These are phyloP conservation scores for Enteromius fasciolatus DNA, from an alignment of 2,797 vertebrate genomes.

Conservation along the genomic window DNA sequence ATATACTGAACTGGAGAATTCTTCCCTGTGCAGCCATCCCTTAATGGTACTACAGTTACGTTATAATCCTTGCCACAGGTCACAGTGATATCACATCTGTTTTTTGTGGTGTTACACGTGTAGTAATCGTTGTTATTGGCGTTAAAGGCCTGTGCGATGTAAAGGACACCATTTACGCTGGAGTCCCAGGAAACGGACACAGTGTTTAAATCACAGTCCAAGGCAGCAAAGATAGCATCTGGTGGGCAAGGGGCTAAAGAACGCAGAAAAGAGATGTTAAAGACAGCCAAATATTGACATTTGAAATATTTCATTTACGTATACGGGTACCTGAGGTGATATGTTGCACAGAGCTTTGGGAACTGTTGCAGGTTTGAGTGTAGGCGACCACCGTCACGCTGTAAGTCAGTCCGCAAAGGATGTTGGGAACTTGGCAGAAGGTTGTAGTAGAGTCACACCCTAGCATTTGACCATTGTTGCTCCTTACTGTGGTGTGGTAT, in stretches of 20 bases:
- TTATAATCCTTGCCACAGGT: slow-evolving; percentile 74
- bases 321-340: slow-evolving; percentile 68
- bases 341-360: slow-evolving; percentile 61
- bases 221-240: slow-evolving; percentile 41
- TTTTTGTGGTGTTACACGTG: slow-evolving; percentile 66
- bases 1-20: slow-evolving; percentile 62
- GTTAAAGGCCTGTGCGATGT: slow-evolving; percentile 59
- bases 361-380: slow-evolving; percentile 73
- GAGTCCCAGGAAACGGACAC: slow-evolving; percentile 70
- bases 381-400: slow-evolving; percentile 67
- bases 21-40: slow-evolving; percentile 70
- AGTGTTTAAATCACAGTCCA: slow-evolving; percentile 69
- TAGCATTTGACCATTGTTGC: slow-evolving; percentile 56
- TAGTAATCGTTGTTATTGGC: slow-evolving; percentile 31
- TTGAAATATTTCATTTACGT: not conserved
- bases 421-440: slow-evolving; percentile 59
- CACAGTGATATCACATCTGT: slow-evolving; percentile 68
- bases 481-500: slow-evolving; percentile 65
- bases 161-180: slow-evolving; percentile 61
- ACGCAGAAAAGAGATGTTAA: not conserved
- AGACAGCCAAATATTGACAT: not conserved
- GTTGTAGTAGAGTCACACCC: slow-evolving; percentile 54
- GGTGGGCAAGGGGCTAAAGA: slow-evolving; percentile 76
- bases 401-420: slow-evolving; percentile 72
- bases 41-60: slow-evolving; percentile 71